phyloP scores from a whole-genome alignment of 2,113 vertebrate species.

The Pao palembangensis region DNA sequence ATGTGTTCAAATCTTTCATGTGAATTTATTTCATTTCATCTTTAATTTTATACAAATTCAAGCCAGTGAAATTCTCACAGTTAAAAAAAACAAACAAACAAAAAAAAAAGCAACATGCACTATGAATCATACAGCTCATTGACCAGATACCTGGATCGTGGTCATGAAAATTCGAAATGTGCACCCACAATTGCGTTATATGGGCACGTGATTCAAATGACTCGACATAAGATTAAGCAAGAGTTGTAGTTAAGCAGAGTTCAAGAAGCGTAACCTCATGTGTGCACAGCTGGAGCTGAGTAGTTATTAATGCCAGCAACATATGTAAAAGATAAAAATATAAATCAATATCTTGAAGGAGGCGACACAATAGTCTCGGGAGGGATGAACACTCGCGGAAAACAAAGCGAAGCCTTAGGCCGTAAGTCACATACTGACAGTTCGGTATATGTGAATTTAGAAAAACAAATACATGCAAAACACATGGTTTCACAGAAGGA shows the following conservation, averaged over 20 bases:
- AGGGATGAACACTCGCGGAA: conserved; percentile 21
- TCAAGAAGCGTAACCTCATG: conserved; percentile 17
- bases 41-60: too few relatives aligned
- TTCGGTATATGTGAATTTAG: conserved; percentile 34
- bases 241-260: conserved; percentile 10
- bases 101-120: too few relatives aligned
- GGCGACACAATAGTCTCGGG: conserved; percentile 25
- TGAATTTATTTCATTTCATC: too few relatives aligned
- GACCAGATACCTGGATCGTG: too few relatives aligned
- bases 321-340: conserved; percentile 57
- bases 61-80: too few relatives aligned
- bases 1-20: too few relatives aligned
- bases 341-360: conserved; percentile 34
- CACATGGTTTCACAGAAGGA: conserved; percentile 48
- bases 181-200: too few relatives aligned
- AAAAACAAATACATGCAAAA: conserved; percentile 35
- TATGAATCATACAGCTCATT: too few relatives aligned
- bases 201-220: too few relatives aligned
- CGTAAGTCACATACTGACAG: conserved; percentile 36
- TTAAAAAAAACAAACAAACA: too few relatives aligned
- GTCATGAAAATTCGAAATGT: too few relatives aligned
- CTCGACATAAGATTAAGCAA: conserved; percentile 1
- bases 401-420: conserved; percentile 21
- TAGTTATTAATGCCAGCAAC: conserved; percentile 40
- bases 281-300: conserved; percentile 20